Evolutionary conservation across 2,113 vertebrate species (phyloP), one percentile per base, ranked within the genome.

Genomic region (Sinocyclocheilus anshuiensis): DNA sequence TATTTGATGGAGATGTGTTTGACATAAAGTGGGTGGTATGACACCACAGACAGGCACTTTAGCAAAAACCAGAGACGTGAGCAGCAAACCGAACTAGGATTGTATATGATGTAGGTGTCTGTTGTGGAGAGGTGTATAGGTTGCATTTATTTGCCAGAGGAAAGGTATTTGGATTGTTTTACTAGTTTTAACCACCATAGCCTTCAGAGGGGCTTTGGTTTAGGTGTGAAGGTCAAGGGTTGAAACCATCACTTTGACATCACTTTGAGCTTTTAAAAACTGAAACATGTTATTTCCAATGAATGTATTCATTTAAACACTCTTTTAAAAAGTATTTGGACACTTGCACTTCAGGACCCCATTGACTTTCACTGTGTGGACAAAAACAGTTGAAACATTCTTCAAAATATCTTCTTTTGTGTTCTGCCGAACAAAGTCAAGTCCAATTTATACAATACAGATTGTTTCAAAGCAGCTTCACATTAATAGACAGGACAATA

Each of bases 1-100:
- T 10, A 55, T 36, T 71, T 71, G 39, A 69, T 33, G 59, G n/a
- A 81, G n/a, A 81, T 65, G 80, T 33, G 79, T 50, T 81, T 81
- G 57, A 79, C 53, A 57, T 59, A 4, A 33, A 36, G 24, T 59
- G 29, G 26, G 74, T n/a, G 39, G 15, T 2, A 13, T 29, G 24
- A 55, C 76, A 50, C 69, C 33, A 33, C 50, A 55, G 3, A 10
- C 8, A 26, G 48, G 6, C 72, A 76, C 42, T 76, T 76, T 24
- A 76, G 16, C 16, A 29, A 50, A 77, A 77, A 77, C 75, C 48
- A 20, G 24, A 77, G 24, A 50, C 0, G 33, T 20, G 20, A 72
- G 4, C 69, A 53, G 26, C n/a, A 63, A 80, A 8, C 57, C 2
- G 2, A 57, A 22, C 26, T 7, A 24, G 13, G 22, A 80, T 63